Percentiles rank a stretch among this genome's conserved stretches.
These are phyloP conservation scores for Anhinga anhinga DNA, from an alignment of 2,113 vertebrate genomes.

Conservation along the genomic window DNA sequence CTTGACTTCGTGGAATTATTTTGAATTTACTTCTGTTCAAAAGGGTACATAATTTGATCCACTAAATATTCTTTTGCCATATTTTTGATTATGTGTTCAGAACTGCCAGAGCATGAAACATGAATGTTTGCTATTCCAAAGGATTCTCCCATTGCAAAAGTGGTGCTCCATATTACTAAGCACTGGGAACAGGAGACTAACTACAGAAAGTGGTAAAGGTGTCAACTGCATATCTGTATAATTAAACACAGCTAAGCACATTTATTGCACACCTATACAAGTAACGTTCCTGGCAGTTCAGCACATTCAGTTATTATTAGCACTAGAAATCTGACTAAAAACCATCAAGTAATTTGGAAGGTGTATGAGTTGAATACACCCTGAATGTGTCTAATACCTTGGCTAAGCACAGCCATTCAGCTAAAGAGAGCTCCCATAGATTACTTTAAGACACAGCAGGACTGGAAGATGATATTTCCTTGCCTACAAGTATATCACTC, in stretches of 20 bases:
- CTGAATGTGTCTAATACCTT: background rate
- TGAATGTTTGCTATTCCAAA: background rate
- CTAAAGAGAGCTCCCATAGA: conserved; percentile 15
- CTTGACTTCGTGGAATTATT: background rate
- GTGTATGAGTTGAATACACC: background rate
- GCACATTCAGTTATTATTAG: background rate
- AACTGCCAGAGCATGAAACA: background rate
- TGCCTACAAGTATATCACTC: conserved; percentile 15
- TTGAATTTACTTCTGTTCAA: background rate
- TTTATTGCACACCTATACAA: background rate
- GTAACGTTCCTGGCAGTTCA: background rate
- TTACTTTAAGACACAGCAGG: conserved; percentile 35
- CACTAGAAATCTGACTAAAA: background rate
- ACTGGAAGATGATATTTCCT: conserved; percentile 69
- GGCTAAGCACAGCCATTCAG: conserved; percentile 9
- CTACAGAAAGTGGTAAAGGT: background rate
- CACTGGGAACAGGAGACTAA: background rate
- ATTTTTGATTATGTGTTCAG: background rate
- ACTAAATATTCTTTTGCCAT: background rate
- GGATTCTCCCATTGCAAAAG: background rate
- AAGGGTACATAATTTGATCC: background rate
- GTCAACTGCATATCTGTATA: background rate
- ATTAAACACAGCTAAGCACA: background rate
- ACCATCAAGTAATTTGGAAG: background rate
- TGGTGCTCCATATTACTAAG: background rate